These are phyloP conservation scores for Oceanodroma leucorhoa DNA, from an alignment of 2,797 vertebrate genomes.

Conservation along the genomic window DNA sequence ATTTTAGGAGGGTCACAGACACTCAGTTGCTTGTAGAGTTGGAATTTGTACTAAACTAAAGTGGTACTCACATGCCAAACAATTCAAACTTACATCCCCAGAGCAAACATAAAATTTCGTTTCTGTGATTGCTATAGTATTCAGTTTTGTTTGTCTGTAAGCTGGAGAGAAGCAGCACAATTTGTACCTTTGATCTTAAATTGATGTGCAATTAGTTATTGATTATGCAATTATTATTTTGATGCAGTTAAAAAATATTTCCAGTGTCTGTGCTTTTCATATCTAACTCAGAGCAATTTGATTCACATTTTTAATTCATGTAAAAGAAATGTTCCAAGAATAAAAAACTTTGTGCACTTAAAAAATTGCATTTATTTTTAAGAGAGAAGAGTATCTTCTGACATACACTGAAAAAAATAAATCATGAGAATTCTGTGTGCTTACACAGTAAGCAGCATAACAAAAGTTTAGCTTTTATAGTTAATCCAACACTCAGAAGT, in stretches of 20 bases:
- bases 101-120: neutral
- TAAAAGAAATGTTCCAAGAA: conserved; percentile 24
- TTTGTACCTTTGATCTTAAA: neutral
- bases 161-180: neutral
- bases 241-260: neutral
- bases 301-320: conserved; percentile 79
- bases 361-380: neutral
- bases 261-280: neutral
- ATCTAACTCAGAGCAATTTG: neutral
- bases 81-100: neutral
- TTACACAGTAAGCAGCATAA: neutral
- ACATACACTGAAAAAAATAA: neutral
- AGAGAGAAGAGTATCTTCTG: neutral
- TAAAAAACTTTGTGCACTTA: neutral
- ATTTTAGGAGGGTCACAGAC: neutral
- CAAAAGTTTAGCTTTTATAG: neutral
- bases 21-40: neutral
- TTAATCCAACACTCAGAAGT: neutral
- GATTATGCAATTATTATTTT: neutral
- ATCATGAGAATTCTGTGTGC: neutral
- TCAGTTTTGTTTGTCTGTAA: neutral
- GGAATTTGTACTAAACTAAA: neutral
- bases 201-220: neutral
- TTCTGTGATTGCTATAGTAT: neutral
- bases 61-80: neutral